These are phyloP conservation scores for Girardia tigrina DNA, from an alignment of 2,888 invertebrate species.

Conservation along the genomic window DNA sequence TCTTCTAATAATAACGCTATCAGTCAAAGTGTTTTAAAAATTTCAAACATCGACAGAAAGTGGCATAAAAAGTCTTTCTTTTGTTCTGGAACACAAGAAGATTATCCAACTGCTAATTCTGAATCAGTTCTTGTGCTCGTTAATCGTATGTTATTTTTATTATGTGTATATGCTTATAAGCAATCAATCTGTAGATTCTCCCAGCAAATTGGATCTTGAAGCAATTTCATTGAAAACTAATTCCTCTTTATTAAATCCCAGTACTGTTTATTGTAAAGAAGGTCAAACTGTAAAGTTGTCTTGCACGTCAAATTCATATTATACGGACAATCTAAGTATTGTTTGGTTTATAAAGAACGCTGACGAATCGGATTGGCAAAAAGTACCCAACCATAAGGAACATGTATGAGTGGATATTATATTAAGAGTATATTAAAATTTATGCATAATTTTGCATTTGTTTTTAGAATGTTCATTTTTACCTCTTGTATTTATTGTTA, in stretches of 20 bases:
- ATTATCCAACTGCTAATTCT: neutral
- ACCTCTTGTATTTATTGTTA: too few species aligned
- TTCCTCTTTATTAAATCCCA: neutral
- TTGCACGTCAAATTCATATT: neutral
- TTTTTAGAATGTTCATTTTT: neutral
- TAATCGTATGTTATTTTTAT: neutral
- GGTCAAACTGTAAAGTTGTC: neutral
- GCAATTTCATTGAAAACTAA: constrained; percentile 6
- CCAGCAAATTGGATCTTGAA: neutral
- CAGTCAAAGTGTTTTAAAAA: neutral
- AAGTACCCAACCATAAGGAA: neutral
- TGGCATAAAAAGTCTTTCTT: neutral
- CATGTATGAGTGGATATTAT: neutral
- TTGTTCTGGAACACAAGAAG: neutral
- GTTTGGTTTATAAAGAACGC: neutral
- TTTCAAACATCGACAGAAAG: neutral
- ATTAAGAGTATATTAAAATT: neutral
- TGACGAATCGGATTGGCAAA: neutral
- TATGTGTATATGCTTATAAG: too few species aligned
- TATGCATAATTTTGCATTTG: neutral
- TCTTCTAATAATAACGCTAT: neutral
- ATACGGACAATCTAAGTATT: neutral
- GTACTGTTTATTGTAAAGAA: neutral
- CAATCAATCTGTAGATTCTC: neutral
- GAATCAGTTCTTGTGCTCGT: neutral